phyloP scores from a whole-genome alignment of 2,888 invertebrate species.

The Siphlonurus alternatus region DNA sequence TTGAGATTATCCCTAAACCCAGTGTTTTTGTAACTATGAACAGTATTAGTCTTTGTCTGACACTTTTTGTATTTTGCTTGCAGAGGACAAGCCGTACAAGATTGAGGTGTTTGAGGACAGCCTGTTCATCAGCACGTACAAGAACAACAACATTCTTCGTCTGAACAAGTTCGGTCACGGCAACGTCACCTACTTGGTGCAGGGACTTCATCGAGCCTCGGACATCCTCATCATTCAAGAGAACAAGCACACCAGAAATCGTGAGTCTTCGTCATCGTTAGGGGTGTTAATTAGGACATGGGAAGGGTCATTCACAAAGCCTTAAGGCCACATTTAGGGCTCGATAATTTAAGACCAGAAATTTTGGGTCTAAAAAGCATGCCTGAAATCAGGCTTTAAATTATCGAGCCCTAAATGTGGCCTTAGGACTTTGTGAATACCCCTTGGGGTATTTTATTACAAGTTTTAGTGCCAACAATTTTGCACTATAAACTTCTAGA shows the following conservation, averaged over 20 bases:
- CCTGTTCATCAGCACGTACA: conserved; percentile 46
- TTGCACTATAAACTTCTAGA: no score
- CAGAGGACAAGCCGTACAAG: conserved; percentile 45
- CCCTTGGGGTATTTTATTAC: no score
- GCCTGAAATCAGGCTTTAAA: no score
- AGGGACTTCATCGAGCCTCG: conserved; percentile 35
- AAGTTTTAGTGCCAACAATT: no score
- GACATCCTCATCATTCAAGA: conserved; percentile 51
- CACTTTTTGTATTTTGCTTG: conserved; percentile 13
- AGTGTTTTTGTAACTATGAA: conserved; percentile 3
- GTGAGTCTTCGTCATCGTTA: conserved; percentile 26
- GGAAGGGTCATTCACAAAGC: no score
- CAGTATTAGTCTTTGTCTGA: conserved; percentile 3
- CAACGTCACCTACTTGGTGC: conserved; percentile 32
- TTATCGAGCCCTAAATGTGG: no score
- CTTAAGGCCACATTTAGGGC: no score
- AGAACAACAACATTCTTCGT: conserved; percentile 40
- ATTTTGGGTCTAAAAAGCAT: no score
- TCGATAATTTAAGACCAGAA: no score
- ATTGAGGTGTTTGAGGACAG: conserved; percentile 57
- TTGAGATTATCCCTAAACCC: no score
- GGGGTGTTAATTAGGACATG: conserved; percentile 6
- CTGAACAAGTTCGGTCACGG: conserved; percentile 48
- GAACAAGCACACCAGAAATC: conserved; percentile 37
- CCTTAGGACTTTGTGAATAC: no score